Conservation (phyloP, 2,888 invertebrate genomes). For the Heliothis peltigera region DNA sequence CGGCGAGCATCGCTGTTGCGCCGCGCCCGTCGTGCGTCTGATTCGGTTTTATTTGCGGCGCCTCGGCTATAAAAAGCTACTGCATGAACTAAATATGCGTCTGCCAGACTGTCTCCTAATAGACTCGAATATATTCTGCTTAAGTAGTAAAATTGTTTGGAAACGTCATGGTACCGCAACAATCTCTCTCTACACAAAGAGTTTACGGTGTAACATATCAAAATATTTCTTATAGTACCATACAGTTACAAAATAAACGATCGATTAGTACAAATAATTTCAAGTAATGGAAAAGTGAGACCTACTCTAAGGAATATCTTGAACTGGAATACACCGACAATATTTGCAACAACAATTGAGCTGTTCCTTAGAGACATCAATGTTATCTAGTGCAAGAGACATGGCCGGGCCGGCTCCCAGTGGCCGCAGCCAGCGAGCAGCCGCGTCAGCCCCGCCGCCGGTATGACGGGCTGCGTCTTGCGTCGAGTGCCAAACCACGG, state of each 20-base stretch:
- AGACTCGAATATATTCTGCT: slow-evolving; percentile 44
- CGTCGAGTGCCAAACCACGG: slow-evolving; percentile 72
- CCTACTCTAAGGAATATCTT: not conserved
- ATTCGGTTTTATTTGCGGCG: slow-evolving; percentile 80
- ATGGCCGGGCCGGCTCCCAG: slow-evolving; percentile 44
- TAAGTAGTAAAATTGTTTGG: not conserved
- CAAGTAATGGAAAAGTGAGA: slow-evolving; percentile 10
- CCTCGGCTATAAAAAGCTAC: slow-evolving; percentile 82
- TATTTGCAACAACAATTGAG: slow-evolving; percentile 32
- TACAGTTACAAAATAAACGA: too few species aligned
- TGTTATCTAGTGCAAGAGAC: slow-evolving; percentile 46
- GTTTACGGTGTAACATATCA: not conserved
- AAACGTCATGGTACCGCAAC: not conserved
- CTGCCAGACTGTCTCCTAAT: slow-evolving; percentile 79
- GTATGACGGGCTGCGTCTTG: slow-evolving; percentile 58
- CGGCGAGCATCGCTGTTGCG: slow-evolving; percentile 42
- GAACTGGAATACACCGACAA: slow-evolving; percentile 8
- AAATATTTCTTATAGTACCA: not conserved
- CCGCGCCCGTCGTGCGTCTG: slow-evolving; percentile 69
- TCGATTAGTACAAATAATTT: not conserved
- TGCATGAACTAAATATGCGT: slow-evolving; percentile 69
- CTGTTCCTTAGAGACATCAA: slow-evolving; percentile 44
- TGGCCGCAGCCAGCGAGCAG: slow-evolving; percentile 35
- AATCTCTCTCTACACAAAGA: not conserved
- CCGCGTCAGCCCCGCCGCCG: slow-evolving; percentile 33